A percentile compares a stretch with the other conserved stretches of the same genome.
These are phyloP conservation scores for Heliconius sara DNA, from an alignment of 2,888 invertebrate genomes.

Conservation along the genomic window DNA sequence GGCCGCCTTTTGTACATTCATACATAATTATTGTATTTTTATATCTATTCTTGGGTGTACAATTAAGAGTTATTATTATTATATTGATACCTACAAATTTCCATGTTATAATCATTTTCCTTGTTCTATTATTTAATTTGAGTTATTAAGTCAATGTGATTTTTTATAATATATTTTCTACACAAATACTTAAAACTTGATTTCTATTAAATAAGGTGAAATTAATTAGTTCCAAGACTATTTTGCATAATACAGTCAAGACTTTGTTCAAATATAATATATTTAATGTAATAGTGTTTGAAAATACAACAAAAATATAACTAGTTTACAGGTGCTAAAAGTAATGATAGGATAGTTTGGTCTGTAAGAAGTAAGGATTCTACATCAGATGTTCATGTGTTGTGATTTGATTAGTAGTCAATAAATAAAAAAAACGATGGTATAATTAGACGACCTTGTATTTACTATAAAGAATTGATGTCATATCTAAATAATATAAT, in stretches of 20 bases:
- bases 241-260: not conserved
- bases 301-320: not conserved
- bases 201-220: constrained; percentile 8
- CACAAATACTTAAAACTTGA: not conserved
- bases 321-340: not conserved
- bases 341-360: no score
- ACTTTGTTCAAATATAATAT: not conserved
- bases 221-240: not conserved
- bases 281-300: not conserved
- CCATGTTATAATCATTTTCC: not conserved
- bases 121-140: not conserved
- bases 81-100: not conserved
- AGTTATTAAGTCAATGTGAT: not conserved
- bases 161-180: not conserved
- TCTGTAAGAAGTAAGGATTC: not conserved
- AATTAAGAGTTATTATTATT: no score
- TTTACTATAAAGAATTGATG: not conserved
- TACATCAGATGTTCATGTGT: not conserved
- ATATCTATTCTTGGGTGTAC: no score
- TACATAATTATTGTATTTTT: no score
- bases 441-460: not conserved
- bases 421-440: not conserved
- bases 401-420: not conserved
- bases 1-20: no score
- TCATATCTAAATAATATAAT: not conserved